Evolutionary conservation across 2,888 invertebrate species (phyloP).

Genomic region (Pollenia griseotomentosa): DNA sequence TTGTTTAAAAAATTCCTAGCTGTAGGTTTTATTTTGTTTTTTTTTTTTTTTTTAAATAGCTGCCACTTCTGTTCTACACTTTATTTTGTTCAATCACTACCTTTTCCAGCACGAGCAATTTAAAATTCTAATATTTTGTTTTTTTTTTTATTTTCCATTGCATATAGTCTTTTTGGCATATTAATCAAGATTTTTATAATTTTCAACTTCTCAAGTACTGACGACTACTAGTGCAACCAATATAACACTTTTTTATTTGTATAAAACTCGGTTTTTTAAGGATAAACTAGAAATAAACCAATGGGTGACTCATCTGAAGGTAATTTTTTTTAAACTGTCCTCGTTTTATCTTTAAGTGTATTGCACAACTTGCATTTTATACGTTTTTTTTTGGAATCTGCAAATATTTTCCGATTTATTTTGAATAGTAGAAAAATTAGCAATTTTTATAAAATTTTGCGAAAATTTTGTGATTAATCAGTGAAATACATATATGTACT

Average conservation of each 20-base stretch:
- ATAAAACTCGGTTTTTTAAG: not conserved
- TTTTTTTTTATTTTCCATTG: not conserved
- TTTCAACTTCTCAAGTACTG: not conserved
- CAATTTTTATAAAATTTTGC: too few relatives aligned
- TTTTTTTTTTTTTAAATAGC: not conserved
- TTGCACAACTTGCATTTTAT: too few relatives aligned
- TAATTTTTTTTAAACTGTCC: too few relatives aligned
- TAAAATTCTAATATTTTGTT: conserved; percentile 32
- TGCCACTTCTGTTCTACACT: not conserved
- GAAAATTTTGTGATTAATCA: too few relatives aligned
- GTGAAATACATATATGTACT: too few relatives aligned
- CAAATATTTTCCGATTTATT: too few relatives aligned
- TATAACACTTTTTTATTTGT: not conserved
- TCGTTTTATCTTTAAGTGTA: too few relatives aligned
- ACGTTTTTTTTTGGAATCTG: too few relatives aligned
- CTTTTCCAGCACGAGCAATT: not conserved
- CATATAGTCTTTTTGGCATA: conserved; percentile 12
- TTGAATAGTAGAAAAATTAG: too few relatives aligned
- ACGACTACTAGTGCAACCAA: conserved; percentile 7
- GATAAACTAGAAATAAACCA: not conserved
- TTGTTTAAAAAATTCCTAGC: not conserved
- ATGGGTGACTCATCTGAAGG: too few relatives aligned
- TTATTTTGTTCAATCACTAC: not conserved
- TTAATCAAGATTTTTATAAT: conserved; percentile 30
- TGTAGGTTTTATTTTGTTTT: not conserved